Evolutionary conservation across 2,113 vertebrate genomes (phyloP).

Genomic region (Terrapene triunguis): DNA sequence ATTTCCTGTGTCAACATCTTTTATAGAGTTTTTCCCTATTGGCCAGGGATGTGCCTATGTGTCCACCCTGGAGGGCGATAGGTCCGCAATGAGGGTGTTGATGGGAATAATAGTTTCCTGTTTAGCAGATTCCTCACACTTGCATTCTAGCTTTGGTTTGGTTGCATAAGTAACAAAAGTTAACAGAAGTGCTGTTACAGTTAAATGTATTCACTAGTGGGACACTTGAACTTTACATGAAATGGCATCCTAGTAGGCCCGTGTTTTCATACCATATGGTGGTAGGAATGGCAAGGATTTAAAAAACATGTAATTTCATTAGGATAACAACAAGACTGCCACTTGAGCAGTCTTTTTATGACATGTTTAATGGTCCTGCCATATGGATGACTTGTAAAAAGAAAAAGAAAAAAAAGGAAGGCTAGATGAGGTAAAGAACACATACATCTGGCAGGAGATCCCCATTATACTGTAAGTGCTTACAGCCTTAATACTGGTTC

Average conservation of each 20-base stretch:
- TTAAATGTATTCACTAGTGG: conserved; percentile 59
- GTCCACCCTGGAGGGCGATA: not conserved
- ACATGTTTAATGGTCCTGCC: conserved; percentile 41
- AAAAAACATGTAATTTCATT: conserved; percentile 69
- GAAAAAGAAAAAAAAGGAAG: not conserved
- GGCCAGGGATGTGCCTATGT: not conserved
- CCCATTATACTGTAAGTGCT: conserved; percentile 18
- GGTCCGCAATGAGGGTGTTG: conserved; percentile 37
- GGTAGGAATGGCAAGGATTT: conserved; percentile 48
- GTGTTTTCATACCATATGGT: conserved; percentile 56
- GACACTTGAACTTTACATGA: conserved; percentile 69
- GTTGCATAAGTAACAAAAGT: conserved; percentile 33
- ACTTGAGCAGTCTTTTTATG: conserved; percentile 49
- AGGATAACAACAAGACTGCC: conserved; percentile 52
- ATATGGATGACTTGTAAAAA: conserved; percentile 60
- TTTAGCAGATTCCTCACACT: conserved; percentile 35
- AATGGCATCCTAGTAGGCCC: conserved; percentile 60
- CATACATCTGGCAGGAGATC: conserved; percentile 37
- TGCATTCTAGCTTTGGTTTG: conserved; percentile 44
- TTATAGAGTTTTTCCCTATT: conserved; percentile 62
- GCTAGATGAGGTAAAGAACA: conserved; percentile 36
- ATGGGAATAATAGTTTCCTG: conserved; percentile 51
- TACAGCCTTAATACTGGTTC: conserved; percentile 43
- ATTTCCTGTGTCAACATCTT: not conserved
- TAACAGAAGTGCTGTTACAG: conserved; percentile 71